Conservation (phyloP, 2,113 vertebrate species). For the Psilopogon haemacephalus region DNA sequence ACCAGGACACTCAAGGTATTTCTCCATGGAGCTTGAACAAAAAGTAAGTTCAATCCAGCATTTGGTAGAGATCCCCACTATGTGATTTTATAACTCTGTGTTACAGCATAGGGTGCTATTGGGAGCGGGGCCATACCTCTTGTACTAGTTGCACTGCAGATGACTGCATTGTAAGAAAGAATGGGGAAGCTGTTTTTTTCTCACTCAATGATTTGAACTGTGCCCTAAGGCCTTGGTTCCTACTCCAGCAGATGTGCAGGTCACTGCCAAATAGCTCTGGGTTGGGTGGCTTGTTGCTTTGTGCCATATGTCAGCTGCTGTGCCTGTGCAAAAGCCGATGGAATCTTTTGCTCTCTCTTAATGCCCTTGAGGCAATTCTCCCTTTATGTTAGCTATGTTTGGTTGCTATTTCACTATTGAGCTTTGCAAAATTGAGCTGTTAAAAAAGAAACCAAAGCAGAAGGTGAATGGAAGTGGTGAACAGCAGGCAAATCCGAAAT, state of each 20-base stretch:
- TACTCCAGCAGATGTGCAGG: conserved; percentile 1
- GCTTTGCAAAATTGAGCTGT: background rate
- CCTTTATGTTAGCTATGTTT: background rate
- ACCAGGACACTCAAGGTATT: too few relatives aligned
- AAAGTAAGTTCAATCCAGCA: background rate
- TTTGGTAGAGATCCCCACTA: background rate
- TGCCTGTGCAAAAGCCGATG: conserved; percentile 1
- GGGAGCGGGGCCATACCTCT: background rate
- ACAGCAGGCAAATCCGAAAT: background rate
- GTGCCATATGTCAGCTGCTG: conserved; percentile 26
- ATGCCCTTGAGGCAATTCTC: background rate
- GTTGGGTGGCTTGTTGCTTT: conserved; percentile 6
- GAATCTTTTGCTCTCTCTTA: background rate
- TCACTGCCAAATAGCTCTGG: conserved; percentile 27
- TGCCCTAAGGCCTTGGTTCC: conserved; percentile 1
- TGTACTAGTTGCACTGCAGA: background rate
- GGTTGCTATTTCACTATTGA: background rate
- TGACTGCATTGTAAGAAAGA: background rate
- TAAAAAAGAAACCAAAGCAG: background rate
- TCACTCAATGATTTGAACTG: background rate
- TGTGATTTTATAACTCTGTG: background rate
- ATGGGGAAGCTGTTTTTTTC: background rate
- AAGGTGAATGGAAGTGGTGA: background rate
- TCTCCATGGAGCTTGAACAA: background rate
- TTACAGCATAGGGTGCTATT: background rate